These are phyloP conservation scores for Bufotes viridis DNA, from an alignment of 2,797 vertebrate genomes.

Conservation along the genomic window DNA sequence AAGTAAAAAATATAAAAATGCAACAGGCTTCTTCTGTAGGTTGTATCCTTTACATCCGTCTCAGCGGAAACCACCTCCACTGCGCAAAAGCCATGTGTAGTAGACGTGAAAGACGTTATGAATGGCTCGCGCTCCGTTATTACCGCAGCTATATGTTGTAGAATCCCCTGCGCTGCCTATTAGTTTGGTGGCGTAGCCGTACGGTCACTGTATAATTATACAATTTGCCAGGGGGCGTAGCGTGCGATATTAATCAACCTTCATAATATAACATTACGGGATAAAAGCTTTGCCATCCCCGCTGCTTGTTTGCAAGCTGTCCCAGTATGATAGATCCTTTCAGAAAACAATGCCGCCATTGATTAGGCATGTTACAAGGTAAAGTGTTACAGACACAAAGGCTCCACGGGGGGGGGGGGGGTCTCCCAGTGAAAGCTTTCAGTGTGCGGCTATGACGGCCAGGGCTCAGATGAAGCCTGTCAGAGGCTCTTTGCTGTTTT, in stretches of 20 bases:
- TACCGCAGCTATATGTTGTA: neutral
- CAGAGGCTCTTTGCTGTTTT: neutral
- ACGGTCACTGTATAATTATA: neutral
- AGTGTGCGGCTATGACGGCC: conserved; percentile 66
- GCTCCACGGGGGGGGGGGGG: conserved; percentile 35
- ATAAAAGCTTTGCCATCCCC: neutral
- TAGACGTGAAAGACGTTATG: neutral
- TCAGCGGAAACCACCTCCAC: neutral
- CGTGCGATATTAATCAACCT: neutral
- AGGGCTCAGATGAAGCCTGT: conserved; percentile 63
- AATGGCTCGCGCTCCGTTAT: neutral
- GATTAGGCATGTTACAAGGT: conserved; percentile 55
- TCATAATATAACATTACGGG: conserved; percentile 2
- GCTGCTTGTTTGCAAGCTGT: conserved; percentile 8
- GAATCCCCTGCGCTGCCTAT: neutral
- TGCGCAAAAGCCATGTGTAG: neutral
- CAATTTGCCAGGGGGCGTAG: neutral
- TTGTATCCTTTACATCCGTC: too few species aligned
- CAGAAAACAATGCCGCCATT: conserved; percentile 20
- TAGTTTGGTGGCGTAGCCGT: too few species aligned
- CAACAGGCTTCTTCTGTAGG: too few species aligned
- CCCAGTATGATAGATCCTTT: conserved; percentile 14
- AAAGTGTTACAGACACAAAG: conserved; percentile 63
- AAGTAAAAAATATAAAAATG: too few species aligned
- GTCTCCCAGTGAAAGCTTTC: conserved; percentile 48